Evolutionary conservation across 2,888 invertebrate species (phyloP), one percentile per base, ranked within the genome.

Genomic region (Lymantria dispar): DNA sequence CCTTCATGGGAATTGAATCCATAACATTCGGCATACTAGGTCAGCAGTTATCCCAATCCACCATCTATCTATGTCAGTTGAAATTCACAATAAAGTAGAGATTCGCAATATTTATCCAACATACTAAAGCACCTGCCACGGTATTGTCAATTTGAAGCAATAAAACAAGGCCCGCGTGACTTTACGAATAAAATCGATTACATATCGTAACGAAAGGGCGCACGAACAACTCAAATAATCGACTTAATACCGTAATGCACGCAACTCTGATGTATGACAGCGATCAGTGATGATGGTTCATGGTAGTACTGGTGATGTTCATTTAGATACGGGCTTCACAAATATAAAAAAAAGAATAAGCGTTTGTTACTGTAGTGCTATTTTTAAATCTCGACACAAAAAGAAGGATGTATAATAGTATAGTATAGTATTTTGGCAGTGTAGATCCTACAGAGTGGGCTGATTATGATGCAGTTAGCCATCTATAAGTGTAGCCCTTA

Each of bases 171-270:
- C 14, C 48, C 50, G 60, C 62, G 60, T 65, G 66, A 64, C 68
- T 52, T 8, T 7, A 43, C 43, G 41, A 52, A 65, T 65, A 55
- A 64, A 64, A 58, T 54, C 31, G 44, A 53, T 52, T 53, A 22
- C 22, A 22, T 22, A 49, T 51, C 46, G 51, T 49, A 50, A 54
- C 59, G 50, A 62, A 60, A 59, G 45, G 62, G 54, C 39, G 39
- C 52, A 55, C 51, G 48, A 55, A 39, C 38, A 31, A 54, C 45
- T 46, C 51, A 50, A 64, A 59, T 64, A 56, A 58, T 63, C 51
- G 52, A 56, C 54, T 57, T 64, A 62, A 64, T 61, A 46, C 54
- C 44, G 37, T 49, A 60, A 57, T 52, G 50, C 68, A 68, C 70
- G 68, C 68, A 56, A 69, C 51, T 33, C 37, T 65, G 52, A 63